Evolutionary conservation across 92 coral and sea anemone genomes (phyloP), one percentile per base, ranked within the genome.

Genomic region (Palythoa grandiflora): DNA sequence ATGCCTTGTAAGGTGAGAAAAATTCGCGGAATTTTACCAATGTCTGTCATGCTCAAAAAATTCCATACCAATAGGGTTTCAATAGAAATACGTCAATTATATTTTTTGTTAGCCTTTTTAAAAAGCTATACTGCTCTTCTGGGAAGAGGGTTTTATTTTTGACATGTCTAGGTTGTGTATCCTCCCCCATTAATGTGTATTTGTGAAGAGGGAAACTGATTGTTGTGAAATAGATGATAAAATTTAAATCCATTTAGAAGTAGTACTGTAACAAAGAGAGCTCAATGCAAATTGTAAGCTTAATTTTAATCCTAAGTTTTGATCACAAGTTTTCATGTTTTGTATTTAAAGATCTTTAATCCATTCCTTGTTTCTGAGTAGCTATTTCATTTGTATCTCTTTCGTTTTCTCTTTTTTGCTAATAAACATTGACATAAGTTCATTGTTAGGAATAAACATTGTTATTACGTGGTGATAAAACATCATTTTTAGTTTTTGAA

Each of bases 11-110:
- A 38, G 21, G 85, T 63, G 74, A 48, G 47, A 81, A 81, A 71
- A 81, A 81, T 81, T 5, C 39, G 10, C 55, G 60, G 86, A 81
- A 81, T 81, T 21, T 66, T 51, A 66, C 55, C 51, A 63, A 80
- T 80, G 86, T 66, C 47, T 81, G 73, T 14, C 9, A 81, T 81
- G 37, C 39, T 52, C 11, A 5, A 17, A 65, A 65, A 48, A 81
- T 81, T 66, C 59, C 75, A 44, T 17, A 20, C 47, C 63, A 65
- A 61, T 19, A 54, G 17, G 39, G 35, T 59, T 65, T 52, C 9
- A 36, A 20, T 60, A 36, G 38, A 15, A 35, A 44, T 44, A 3
- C 50, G 50, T 44, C 50, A 8, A 77, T 38, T 20, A 79, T 19
- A 63, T 17, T 63, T 63, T 6, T 63, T 68, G 15, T 13, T 37